Evolutionary conservation across 2,797 vertebrate species (phyloP).

Genomic region (Alosa sapidissima): DNA sequence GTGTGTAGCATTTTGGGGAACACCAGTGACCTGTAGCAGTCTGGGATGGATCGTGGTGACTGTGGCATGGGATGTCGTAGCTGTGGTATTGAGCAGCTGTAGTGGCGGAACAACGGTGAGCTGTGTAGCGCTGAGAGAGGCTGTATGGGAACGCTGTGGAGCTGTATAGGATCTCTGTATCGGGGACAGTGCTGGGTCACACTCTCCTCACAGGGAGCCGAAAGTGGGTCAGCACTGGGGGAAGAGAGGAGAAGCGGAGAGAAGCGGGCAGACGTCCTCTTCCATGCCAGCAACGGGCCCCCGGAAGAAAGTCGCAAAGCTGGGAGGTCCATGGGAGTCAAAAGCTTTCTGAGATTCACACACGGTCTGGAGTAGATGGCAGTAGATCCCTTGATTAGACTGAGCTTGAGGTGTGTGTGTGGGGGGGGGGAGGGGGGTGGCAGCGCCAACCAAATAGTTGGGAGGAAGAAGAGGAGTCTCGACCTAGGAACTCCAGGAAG

Average conservation of each 20-base stretch:
- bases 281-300: background rate
- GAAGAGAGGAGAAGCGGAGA: slow-evolving; percentile 35
- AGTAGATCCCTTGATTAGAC: background rate
- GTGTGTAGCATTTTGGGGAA: background rate
- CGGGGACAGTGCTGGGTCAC: slow-evolving; percentile 60
- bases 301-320: background rate
- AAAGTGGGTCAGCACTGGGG: slow-evolving; percentile 59
- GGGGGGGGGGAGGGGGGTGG: background rate
- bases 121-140: background rate
- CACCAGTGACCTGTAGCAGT: background rate
- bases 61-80: background rate
- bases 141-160: slow-evolving; percentile 24
- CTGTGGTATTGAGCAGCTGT: background rate
- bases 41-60: background rate
- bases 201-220: slow-evolving; percentile 57
- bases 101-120: background rate
- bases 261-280: background rate
- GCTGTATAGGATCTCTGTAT: slow-evolving; percentile 54
- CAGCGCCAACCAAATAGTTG: background rate
- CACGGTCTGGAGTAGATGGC: background rate
- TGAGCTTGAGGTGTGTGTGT: background rate
- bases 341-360: background rate
- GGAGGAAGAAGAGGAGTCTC: slow-evolving; percentile 11
- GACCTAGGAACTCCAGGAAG: slow-evolving; percentile 1
- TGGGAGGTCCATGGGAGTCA: background rate